Evolutionary conservation across 2,888 invertebrate species (phyloP).

Genomic region (Apodemia hepburni): DNA sequence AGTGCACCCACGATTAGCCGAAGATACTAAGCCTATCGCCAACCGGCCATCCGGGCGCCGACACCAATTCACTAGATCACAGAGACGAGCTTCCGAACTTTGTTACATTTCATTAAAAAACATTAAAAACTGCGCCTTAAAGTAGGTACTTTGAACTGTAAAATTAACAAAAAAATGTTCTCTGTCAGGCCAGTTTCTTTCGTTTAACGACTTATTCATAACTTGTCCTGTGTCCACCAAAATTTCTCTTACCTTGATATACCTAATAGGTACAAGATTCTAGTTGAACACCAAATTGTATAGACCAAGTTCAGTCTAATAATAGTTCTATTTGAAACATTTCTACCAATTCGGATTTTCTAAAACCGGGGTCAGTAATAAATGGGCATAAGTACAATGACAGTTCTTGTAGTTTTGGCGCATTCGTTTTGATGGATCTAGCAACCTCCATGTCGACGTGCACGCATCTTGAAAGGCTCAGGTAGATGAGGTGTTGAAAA

Average conservation of each 20-base stretch:
- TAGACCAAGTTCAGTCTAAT: neutral
- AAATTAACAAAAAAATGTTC: neutral
- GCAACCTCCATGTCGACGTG: constrained; percentile 74
- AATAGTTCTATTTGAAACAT: constrained; percentile 10
- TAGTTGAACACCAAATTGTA: neutral
- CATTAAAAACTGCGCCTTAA: neutral
- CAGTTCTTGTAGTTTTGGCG: constrained; percentile 68
- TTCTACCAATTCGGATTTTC: constrained; percentile 1
- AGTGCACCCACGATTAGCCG: too few relatives aligned
- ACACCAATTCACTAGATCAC: too few relatives aligned
- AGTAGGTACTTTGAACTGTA: neutral
- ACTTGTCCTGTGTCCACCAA: neutral
- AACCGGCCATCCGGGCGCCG: too few relatives aligned
- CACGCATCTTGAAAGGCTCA: constrained; percentile 70
- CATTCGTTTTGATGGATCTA: constrained; percentile 67
- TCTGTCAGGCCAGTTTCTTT: neutral
- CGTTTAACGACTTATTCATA: neutral
- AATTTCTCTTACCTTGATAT: neutral
- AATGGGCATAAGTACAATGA: constrained; percentile 58
- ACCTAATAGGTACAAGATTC: neutral
- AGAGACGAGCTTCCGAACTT: too few relatives aligned
- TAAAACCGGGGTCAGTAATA: constrained; percentile 5
- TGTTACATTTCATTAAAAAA: too few relatives aligned
- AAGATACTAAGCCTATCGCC: too few relatives aligned
- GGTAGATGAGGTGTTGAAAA: constrained; percentile 66